Percentiles rank a stretch among this genome's conserved stretches.
Evolutionary conservation across 2,888 invertebrate genomes (phyloP).

Genomic region (Stenodema calcarata): DNA sequence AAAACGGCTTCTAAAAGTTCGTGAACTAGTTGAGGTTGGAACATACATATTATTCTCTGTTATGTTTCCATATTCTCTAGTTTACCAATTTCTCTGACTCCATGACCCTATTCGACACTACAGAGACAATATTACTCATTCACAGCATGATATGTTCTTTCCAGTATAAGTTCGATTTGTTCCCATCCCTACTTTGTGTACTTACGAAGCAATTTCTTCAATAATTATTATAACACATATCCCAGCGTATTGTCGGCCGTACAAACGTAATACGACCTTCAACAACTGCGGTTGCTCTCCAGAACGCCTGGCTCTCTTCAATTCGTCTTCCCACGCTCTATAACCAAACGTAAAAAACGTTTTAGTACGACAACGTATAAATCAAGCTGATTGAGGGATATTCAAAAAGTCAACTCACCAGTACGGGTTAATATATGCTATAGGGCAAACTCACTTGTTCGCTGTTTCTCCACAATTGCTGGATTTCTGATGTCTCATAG

Average conservation of each 20-base stretch:
- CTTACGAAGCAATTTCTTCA: neutral
- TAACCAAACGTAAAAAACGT: neutral
- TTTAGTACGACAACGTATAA: no score
- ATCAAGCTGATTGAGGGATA: neutral
- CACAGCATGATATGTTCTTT: no score
- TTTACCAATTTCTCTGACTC: no score
- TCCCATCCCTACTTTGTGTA: no score
- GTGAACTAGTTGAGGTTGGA: no score
- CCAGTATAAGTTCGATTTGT: no score
- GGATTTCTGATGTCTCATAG: neutral
- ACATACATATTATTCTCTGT: no score
- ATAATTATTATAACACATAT: neutral
- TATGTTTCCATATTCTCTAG: no score
- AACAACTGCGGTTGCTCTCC: neutral
- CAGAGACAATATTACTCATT: no score
- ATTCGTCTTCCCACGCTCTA: neutral
- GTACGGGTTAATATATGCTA: neutral
- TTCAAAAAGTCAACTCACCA: neutral
- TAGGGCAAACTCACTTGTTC: neutral
- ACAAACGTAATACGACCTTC: neutral
- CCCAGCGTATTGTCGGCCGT: neutral
- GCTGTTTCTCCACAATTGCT: neutral
- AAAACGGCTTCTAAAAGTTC: no score
- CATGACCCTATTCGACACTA: no score
- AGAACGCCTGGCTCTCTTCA: neutral